These are phyloP conservation scores for Lampropteryx suffumata DNA, from an alignment of 2,888 invertebrate species.

Conservation along the genomic window DNA sequence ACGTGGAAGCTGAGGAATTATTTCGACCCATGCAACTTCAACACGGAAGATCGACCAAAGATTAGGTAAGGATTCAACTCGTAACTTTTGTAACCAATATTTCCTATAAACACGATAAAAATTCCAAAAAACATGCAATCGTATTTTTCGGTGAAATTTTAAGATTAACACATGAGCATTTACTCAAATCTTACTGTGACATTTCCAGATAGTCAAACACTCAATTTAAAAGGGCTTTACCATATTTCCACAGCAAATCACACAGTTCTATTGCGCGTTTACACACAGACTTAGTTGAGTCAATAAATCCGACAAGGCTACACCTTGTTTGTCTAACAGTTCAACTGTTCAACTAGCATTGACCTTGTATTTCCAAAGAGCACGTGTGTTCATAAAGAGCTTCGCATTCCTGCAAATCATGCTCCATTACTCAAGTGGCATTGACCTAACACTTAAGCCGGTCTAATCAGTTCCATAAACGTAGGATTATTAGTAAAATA, in stretches of 20 bases:
- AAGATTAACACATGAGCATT: too few relatives aligned
- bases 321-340: conserved; percentile 24
- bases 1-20: conserved; percentile 98
- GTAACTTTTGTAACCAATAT: too few relatives aligned
- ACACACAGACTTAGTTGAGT: conserved; percentile 13
- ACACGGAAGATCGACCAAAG: conserved; percentile 92
- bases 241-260: conserved; percentile 5
- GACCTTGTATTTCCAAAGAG: conserved; percentile 25
- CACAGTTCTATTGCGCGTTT: conserved; percentile 14
- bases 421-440: conserved; percentile 29
- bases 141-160: too few relatives aligned
- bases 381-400: conserved; percentile 12
- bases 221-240: conserved; percentile 7
- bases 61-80: conserved; percentile 69
- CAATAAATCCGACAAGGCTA: conserved; percentile 26
- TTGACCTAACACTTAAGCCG: conserved; percentile 29
- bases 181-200: too few relatives aligned
- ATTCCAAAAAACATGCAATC: too few relatives aligned
- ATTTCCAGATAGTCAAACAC: neutral
- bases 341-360: conserved; percentile 25
- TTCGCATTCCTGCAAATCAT: conserved; percentile 19
- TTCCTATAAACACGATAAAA: too few relatives aligned
- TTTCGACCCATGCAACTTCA: conserved; percentile 96
- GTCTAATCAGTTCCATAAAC: conserved; percentile 35
- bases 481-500: conserved; percentile 29